phyloP scores from a whole-genome alignment of 2,113 vertebrate species.

The Actinemys pallida region DNA sequence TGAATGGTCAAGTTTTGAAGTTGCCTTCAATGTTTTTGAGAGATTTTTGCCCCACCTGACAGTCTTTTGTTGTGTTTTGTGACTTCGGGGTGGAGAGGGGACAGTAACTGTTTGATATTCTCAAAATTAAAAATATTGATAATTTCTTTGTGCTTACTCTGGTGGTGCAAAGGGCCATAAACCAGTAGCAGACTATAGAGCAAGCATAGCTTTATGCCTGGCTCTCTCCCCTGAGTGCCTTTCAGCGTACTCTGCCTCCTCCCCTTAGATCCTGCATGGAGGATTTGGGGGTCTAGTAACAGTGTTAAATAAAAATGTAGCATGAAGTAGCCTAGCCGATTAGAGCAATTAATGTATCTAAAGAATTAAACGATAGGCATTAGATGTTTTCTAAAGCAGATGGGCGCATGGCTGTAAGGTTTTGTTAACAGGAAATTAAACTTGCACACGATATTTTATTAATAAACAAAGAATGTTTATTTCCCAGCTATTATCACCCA shows the following conservation, averaged over 20 bases:
- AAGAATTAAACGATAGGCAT: accelerated
- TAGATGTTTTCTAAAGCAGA: neutral
- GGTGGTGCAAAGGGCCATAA: neutral
- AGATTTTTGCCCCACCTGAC: no score
- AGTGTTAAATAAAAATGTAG: neutral
- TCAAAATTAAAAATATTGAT: neutral
- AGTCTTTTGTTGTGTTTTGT: neutral
- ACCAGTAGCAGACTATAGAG: neutral
- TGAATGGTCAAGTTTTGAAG: neutral
- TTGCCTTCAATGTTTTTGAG: no score
- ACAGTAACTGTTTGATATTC: neutral
- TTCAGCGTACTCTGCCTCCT: neutral
- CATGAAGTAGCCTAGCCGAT: accelerated
- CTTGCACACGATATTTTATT: neutral
- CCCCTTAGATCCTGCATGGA: neutral
- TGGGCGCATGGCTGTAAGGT: accelerated
- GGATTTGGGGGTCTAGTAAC: neutral
- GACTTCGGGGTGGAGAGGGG: neutral
- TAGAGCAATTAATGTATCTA: neutral
- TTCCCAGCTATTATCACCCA: neutral
- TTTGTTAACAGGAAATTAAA: neutral
- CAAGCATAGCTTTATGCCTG: neutral
- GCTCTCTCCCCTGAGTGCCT: neutral
- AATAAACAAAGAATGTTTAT: slow-evolving; percentile 46
- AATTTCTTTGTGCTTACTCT: neutral